These are phyloP conservation scores for Apotomis turbidana DNA, from an alignment of 2,888 invertebrate genomes.

Conservation along the genomic window DNA sequence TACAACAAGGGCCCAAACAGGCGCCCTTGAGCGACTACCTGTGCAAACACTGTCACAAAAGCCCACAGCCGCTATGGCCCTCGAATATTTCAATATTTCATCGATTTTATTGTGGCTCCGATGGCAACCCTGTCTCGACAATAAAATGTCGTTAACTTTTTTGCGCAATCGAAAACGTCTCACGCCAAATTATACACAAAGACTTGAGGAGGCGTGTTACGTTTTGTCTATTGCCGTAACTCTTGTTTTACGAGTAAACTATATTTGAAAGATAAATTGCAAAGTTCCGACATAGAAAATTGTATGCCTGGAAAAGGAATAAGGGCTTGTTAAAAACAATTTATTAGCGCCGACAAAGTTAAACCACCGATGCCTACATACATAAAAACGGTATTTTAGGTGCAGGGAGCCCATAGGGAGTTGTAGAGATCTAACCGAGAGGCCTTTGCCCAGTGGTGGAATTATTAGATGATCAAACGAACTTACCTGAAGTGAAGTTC, in stretches of 20 bases:
- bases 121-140: constrained; percentile 81
- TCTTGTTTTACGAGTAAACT: constrained; percentile 33
- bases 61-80: constrained; percentile 71
- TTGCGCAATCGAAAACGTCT: constrained; percentile 68
- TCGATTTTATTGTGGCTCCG: constrained; percentile 83
- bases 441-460: too few species aligned
- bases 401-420: not conserved
- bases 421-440: too few species aligned
- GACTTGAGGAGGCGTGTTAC: constrained; percentile 30
- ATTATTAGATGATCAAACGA: too few species aligned
- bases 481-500: too few species aligned
- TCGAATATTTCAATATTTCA: constrained; percentile 83
- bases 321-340: constrained; percentile 1
- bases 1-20: constrained; percentile 23
- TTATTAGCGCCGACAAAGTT: constrained; percentile 6
- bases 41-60: constrained; percentile 69
- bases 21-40: constrained; percentile 69
- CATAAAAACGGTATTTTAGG: not conserved
- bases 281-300: constrained; percentile 18
- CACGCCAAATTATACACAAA: constrained; percentile 56
- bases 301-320: not conserved
- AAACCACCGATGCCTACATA: not conserved
- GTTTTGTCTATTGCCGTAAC: constrained; percentile 28
- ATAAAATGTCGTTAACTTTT: constrained; percentile 72
- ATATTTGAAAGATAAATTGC: constrained; percentile 26